Evolutionary conservation across 2,888 invertebrate species (phyloP), one percentile per base, ranked within the genome.

Genomic region (Vanessa cardui): DNA sequence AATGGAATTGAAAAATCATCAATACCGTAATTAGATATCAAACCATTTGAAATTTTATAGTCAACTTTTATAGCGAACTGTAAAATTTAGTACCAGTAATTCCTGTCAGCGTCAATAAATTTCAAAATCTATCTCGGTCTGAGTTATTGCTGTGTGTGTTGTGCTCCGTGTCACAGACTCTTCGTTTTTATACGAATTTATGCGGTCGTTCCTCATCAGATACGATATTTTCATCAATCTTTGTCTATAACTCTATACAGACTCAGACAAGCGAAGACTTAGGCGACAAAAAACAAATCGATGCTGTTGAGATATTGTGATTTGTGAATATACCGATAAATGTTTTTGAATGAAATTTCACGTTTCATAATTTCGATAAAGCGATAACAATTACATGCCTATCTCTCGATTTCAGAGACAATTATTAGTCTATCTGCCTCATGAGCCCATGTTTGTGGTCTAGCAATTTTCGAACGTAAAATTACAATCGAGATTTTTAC

Each of bases 151-250:
- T 58, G n/a, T 56, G 62, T 65, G 62, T 52, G 61, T 62, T 54
- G 49, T 58, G 50, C 61, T 60, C 60, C 63, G 66, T 62, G 70
- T 71, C 68, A 62, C 56, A 31, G 59, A 58, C 47, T 68, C 31
- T 39, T 71, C 67, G 69, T 69, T 67, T 71, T 69, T 66, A 45
- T 58, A 31, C 31, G 64, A 71, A 69, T 73, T 69, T 71, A 72
- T 69, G 68, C 46, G 58, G 47, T 62, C 64, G 50, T 68, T 33
- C 58, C 39, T 66, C 66, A 64, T 70, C 21, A 52, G 65, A 58
- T 50, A 62, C 45, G 44, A 45, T 18, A 12, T 65, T 59, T 65
- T 21, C 21, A 62, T 62, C 62, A 62, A 50, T 62, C 50, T 44
- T 50, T 39, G 62, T 49, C 21, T 39, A 12, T 39, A 39, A 39